These are phyloP conservation scores for Lepus townsendii DNA, from an alignment of 2,797 vertebrate species.

Conservation along the genomic window DNA sequence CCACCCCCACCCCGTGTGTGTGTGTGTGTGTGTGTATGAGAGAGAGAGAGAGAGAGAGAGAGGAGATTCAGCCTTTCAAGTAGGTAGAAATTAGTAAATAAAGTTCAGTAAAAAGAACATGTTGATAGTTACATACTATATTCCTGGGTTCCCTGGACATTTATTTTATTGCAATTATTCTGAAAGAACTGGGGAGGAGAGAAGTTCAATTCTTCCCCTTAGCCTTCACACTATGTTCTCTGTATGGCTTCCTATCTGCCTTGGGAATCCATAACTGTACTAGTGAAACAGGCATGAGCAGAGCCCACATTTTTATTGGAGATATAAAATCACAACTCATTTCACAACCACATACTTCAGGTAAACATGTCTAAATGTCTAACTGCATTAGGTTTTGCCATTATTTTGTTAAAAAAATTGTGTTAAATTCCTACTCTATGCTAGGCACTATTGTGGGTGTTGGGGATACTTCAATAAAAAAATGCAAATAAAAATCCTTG, in stretches of 20 bases:
- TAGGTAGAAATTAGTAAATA: too few relatives aligned
- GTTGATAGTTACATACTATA: background rate
- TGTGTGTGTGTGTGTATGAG: too few relatives aligned
- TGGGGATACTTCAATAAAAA: background rate
- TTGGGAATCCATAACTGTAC: background rate
- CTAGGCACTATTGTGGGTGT: background rate
- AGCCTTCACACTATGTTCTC: background rate
- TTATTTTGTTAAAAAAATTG: background rate
- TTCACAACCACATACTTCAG: background rate
- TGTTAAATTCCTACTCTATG: background rate
- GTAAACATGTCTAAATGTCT: conserved; percentile 1
- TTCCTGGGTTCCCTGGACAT: background rate
- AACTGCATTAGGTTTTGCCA: background rate
- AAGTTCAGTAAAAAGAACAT: too few relatives aligned
- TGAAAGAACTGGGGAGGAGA: background rate
- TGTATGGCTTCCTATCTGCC: background rate
- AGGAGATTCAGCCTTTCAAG: too few relatives aligned
- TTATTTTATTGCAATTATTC: background rate
- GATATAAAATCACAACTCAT: background rate
- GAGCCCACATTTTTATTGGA: background rate
- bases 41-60: too few relatives aligned
- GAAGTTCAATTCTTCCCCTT: background rate
- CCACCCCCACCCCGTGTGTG: too few relatives aligned
- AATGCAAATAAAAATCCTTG: background rate
- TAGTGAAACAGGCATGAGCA: background rate